phyloP scores from a whole-genome alignment of 2,113 vertebrate species.

The Mirounga angustirostris region DNA sequence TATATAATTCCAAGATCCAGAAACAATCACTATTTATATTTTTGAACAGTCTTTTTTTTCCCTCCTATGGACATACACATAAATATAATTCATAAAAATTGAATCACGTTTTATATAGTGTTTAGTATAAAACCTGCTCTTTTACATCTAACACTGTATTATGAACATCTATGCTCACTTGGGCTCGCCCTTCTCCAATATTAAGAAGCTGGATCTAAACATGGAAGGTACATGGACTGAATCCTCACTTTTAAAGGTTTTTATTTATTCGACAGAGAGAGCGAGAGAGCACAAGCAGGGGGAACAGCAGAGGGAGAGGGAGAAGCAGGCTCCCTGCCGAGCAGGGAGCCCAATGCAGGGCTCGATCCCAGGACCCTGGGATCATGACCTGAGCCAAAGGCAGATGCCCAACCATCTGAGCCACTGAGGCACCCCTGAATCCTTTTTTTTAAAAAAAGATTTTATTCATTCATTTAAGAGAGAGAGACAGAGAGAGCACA shows the following conservation, averaged over 20 bases:
- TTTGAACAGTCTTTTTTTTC: not conserved
- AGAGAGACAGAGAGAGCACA: no score
- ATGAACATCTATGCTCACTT: not conserved
- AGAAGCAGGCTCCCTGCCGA: no score
- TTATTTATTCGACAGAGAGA: no score
- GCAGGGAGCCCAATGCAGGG: no score
- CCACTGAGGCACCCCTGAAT: no score
- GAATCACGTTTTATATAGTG: not conserved
- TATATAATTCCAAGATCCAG: not conserved
- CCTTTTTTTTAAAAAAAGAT: no score
- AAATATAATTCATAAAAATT: not conserved
- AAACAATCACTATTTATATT: not conserved
- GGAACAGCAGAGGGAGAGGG: no score
- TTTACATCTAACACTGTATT: not conserved
- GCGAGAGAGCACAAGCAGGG: no score
- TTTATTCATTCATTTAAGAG: no score
- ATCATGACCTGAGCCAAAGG: no score
- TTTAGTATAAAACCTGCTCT: not conserved
- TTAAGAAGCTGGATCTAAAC: not conserved
- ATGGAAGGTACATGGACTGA: not conserved
- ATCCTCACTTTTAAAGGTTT: not conserved
- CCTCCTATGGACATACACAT: not conserved
- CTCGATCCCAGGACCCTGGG: no score
- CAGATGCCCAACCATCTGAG: no score
- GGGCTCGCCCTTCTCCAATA: not conserved